phyloP scores from a whole-genome alignment of 2,113 vertebrate genomes.

The Fulmarus glacialis region DNA sequence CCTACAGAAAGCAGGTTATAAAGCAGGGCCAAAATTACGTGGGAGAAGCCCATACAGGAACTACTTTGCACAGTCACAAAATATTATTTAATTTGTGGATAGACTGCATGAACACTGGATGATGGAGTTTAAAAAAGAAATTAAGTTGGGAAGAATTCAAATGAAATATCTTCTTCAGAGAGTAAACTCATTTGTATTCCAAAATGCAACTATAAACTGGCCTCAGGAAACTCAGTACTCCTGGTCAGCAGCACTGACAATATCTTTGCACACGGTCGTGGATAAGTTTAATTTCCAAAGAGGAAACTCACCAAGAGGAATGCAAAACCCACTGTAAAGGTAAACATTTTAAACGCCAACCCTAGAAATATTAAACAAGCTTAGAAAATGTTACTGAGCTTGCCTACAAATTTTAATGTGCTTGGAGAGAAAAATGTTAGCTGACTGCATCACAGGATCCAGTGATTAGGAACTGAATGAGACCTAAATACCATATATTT shows the following conservation, averaged over 20 bases:
- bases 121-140: background rate
- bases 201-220: slow-evolving; percentile 20
- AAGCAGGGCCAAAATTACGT: background rate
- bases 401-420: background rate
- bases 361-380: slow-evolving; percentile 18
- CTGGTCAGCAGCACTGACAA: slow-evolving; percentile 3
- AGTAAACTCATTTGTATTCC: slow-evolving; percentile 4
- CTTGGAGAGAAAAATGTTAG: background rate
- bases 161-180: background rate
- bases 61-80: background rate
- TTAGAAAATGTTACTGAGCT: background rate
- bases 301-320: background rate
- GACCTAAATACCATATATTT: background rate
- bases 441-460: background rate
- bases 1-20: background rate
- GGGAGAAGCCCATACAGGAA: background rate
- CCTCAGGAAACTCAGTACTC: background rate
- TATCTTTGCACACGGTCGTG: background rate
- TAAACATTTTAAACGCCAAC: background rate
- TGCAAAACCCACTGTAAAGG: background rate
- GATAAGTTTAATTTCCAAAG: slow-evolving; percentile 10
- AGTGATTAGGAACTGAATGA: slow-evolving; percentile 2
- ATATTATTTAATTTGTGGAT: background rate
- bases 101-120: background rate
- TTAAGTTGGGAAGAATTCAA: background rate